phyloP scores from a whole-genome alignment of 2,888 invertebrate species.

The Dilophus febrilis region DNA sequence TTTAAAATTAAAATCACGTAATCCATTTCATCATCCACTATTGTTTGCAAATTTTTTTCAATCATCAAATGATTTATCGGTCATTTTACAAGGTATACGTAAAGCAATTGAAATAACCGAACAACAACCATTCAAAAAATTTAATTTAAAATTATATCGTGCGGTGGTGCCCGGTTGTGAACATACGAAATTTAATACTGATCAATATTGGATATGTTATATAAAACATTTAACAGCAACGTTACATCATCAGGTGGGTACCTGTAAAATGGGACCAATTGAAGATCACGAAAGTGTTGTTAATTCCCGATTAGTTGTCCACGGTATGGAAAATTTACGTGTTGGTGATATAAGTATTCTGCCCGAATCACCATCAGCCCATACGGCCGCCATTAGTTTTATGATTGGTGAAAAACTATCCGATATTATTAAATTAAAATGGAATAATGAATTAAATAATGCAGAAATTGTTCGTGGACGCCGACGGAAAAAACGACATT shows the following conservation, averaged over 20 bases:
- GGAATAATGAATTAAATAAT: neutral
- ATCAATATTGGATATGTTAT: constrained; percentile 51
- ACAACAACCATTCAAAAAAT: constrained; percentile 38
- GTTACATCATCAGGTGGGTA: constrained; percentile 47
- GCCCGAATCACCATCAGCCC: constrained; percentile 29
- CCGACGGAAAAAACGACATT: neutral
- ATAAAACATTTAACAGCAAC: constrained; percentile 48
- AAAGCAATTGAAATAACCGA: constrained; percentile 37
- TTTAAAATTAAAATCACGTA: constrained; percentile 34
- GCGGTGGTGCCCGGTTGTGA: constrained; percentile 43
- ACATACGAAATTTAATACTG: constrained; percentile 39
- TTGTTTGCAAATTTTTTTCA: constrained; percentile 46
- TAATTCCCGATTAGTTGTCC: constrained; percentile 31
- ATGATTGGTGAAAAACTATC: constrained; percentile 33
- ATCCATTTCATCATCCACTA: constrained; percentile 38
- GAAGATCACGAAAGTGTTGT: constrained; percentile 36
- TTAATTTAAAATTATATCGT: constrained; percentile 40
- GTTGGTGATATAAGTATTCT: constrained; percentile 31
- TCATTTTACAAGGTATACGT: constrained; percentile 45
- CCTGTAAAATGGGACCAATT: constrained; percentile 40
- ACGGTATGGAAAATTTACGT: constrained; percentile 23
- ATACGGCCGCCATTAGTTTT: constrained; percentile 30
- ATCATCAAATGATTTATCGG: constrained; percentile 41
- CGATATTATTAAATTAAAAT: constrained; percentile 30
- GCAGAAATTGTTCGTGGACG: neutral